These are phyloP conservation scores for Amiota minor DNA, from an alignment of 2,888 invertebrate genomes.

Conservation along the genomic window DNA sequence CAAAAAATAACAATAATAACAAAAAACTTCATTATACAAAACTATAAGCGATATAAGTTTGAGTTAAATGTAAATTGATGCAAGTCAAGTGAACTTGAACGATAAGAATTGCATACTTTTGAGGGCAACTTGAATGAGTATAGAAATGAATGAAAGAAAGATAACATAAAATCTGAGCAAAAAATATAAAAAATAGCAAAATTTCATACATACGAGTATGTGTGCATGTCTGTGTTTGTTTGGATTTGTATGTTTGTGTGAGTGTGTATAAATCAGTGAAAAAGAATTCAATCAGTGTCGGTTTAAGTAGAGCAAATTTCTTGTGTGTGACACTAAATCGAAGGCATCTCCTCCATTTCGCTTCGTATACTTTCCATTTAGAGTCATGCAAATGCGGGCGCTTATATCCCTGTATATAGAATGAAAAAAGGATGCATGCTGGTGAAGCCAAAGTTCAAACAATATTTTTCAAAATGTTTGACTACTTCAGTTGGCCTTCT, in stretches of 20 bases:
- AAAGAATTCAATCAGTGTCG: conserved; percentile 21
- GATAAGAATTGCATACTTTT: conserved; percentile 2
- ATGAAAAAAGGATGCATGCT: not conserved
- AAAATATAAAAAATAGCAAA: not conserved
- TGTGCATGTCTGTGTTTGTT: not conserved
- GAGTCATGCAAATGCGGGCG: not conserved
- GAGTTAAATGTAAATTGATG: not conserved
- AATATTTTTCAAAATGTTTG: too few species aligned
- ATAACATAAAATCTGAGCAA: not conserved
- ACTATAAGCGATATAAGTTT: not conserved
- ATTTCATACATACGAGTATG: too few species aligned
- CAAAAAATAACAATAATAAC: not conserved
- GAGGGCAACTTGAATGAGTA: not conserved
- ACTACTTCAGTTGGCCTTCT: too few species aligned
- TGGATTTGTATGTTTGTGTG: not conserved
- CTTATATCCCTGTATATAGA: too few species aligned
- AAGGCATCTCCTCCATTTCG: not conserved
- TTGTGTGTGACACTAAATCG: conserved; percentile 25
- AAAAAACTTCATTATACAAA: not conserved
- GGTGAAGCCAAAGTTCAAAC: conserved; percentile 10
- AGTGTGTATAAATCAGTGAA: not conserved
- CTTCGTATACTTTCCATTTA: not conserved
- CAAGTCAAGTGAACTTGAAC: not conserved
- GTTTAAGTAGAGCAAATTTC: conserved; percentile 17
- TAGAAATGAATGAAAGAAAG: not conserved